Conservation (phyloP, 1,140 invertebrate species). For the Zaprionus capensis region DNA sequence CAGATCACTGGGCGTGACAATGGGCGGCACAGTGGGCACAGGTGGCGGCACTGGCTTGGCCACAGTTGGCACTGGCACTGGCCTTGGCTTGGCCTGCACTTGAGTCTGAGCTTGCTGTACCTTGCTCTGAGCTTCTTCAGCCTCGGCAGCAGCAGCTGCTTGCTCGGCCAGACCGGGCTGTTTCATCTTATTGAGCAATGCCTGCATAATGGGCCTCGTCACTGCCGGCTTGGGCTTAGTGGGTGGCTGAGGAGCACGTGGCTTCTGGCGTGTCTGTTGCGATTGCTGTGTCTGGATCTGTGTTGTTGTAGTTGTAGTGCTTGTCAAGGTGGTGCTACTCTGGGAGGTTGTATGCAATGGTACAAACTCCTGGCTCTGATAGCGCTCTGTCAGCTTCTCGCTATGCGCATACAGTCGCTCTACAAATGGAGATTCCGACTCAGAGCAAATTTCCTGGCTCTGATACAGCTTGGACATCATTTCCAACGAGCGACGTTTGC, state of each 20-base stretch:
- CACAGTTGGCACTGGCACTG: conserved; percentile 15
- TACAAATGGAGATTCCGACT: conserved; percentile 77
- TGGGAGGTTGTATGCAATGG: conserved; percentile 56
- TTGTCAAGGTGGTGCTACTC: background rate
- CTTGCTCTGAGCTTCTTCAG: conserved; percentile 44
- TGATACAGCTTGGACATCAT: conserved; percentile 85
- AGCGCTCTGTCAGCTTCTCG: conserved; percentile 87
- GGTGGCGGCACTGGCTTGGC: conserved; percentile 61
- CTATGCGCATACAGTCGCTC: conserved; percentile 86
- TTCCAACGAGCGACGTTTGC: conserved; percentile 77
- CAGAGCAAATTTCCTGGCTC: conserved; percentile 85
- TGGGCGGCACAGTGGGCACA: conserved; percentile 67
- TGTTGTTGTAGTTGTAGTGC: conserved; percentile 35
- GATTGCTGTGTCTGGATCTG: conserved; percentile 72
- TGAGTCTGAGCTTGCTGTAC: conserved; percentile 4
- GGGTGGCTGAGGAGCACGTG: conserved; percentile 69
- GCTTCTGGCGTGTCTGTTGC: conserved; percentile 61
- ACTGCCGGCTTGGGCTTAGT: conserved; percentile 78
- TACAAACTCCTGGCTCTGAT: conserved; percentile 87
- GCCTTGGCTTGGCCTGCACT: background rate
- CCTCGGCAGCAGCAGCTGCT: conserved; percentile 70
- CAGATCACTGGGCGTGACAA: conserved; percentile 72
- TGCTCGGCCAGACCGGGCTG: conserved; percentile 70
- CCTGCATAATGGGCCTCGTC: conserved; percentile 78
- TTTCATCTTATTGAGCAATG: conserved; percentile 79